Conservation (phyloP, 2,797 vertebrate genomes). For the Gymnodraco acuticeps region DNA sequence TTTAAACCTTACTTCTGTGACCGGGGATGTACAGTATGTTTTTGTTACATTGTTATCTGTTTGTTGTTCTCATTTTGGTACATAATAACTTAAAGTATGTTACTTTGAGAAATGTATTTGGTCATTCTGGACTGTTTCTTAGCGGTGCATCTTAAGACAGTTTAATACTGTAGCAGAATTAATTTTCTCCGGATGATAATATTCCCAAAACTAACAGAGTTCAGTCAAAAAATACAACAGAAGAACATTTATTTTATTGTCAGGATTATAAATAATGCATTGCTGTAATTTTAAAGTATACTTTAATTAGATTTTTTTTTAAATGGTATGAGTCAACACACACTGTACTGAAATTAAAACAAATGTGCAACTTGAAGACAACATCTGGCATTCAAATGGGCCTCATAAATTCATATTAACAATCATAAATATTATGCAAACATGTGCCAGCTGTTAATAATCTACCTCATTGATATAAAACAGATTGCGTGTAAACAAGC, state of each 20-base stretch:
- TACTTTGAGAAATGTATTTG: slow-evolving; percentile 9
- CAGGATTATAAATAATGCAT: not conserved
- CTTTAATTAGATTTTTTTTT: not conserved
- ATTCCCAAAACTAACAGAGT: slow-evolving; percentile 28
- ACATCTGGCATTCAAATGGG: slow-evolving; percentile 17
- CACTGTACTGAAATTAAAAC: not conserved
- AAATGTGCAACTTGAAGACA: slow-evolving; percentile 16
- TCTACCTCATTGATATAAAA: not conserved
- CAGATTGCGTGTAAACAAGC: slow-evolving; percentile 15
- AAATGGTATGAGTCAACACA: not conserved
- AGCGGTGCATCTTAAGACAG: slow-evolving; percentile 19
- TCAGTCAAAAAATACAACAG: not conserved
- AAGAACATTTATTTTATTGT: not conserved
- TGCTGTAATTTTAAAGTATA: not conserved
- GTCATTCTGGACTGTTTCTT: slow-evolving; percentile 6
- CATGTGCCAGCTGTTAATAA: slow-evolving; percentile 12
- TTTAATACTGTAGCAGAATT: slow-evolving; percentile 34
- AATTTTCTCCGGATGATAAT: slow-evolving; percentile 53
- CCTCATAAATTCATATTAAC: slow-evolving; percentile 24
- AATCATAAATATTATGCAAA: slow-evolving; percentile 1
- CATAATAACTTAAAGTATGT: slow-evolving; percentile 3
- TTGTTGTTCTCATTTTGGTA: slow-evolving; percentile 17
- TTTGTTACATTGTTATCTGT: slow-evolving; percentile 3
- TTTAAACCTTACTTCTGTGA: slow-evolving; percentile 3
- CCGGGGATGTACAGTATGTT: slow-evolving; percentile 13